Percentiles rank a stretch among this genome's conserved stretches.
Conservation (phyloP, 2,113 vertebrate species). For the Elaphurus davidianus region DNA sequence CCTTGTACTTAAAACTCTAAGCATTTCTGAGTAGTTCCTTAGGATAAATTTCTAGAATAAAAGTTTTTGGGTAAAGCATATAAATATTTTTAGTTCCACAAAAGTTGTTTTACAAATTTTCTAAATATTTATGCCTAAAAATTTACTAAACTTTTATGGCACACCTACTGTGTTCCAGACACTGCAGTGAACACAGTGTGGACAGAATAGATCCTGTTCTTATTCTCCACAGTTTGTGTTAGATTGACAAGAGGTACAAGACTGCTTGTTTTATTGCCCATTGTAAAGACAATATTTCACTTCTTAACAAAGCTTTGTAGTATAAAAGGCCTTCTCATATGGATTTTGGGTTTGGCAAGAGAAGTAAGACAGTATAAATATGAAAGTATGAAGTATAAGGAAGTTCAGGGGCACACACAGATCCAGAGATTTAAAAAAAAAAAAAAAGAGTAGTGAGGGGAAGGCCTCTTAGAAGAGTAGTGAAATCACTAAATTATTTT, state of each 20-base stretch:
- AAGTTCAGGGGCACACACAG: background rate
- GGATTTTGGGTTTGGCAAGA: background rate
- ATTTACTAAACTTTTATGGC: background rate
- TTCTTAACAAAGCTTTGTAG: background rate
- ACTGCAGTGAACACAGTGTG: background rate
- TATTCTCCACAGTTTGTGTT: background rate
- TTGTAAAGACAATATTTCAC: background rate
- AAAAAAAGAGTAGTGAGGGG: background rate
- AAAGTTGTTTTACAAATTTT: background rate
- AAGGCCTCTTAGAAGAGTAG: background rate
- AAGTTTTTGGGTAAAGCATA: background rate
- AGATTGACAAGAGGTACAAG: background rate
- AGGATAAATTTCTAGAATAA: background rate
- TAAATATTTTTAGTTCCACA: slow-evolving; percentile 26
- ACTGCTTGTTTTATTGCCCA: background rate
- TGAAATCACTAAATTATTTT: background rate
- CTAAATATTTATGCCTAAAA: background rate
- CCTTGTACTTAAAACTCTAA: background rate
- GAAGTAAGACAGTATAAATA: background rate
- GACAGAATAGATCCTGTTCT: background rate
- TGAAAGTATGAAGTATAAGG: background rate
- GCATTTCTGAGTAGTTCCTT: background rate
- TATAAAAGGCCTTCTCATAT: background rate
- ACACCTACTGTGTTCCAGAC: background rate
- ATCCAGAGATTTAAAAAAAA: background rate